These are phyloP conservation scores for Mimas tiliae DNA, from an alignment of 2,888 invertebrate species.

Conservation along the genomic window DNA sequence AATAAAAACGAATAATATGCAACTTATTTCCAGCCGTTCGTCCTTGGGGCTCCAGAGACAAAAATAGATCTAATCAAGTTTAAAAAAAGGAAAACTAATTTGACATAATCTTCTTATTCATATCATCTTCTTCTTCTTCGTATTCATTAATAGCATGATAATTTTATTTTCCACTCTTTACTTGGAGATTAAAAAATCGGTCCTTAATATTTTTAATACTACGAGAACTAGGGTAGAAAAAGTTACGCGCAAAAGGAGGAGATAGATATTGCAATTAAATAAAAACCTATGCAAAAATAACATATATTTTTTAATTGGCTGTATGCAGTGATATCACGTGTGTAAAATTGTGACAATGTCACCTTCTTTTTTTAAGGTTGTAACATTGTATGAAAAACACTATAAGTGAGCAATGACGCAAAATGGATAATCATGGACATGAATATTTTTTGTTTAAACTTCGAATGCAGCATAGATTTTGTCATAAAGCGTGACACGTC, in stretches of 20 bases:
- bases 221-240: no score
- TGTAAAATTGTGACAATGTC: constrained; percentile 1
- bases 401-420: constrained; percentile 1
- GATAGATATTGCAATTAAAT: not conserved
- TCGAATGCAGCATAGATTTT: constrained; percentile 22
- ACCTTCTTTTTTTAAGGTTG: constrained; percentile 12
- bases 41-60: no score
- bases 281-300: not conserved
- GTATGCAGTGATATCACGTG: constrained; percentile 9
- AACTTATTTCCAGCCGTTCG: no score
- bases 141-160: no score
- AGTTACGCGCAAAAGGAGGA: not conserved
- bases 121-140: no score
- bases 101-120: no score
- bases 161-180: no score
- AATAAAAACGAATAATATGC: no score
- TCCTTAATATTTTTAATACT: no score
- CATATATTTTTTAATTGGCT: not conserved
- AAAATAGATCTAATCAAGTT: no score
- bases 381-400: not conserved
- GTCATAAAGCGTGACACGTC: constrained; percentile 34
- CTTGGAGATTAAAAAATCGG: no score
- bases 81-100: no score
- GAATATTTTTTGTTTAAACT: constrained; percentile 29
- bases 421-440: not conserved